Conservation (phyloP, 2,113 vertebrate species). For the Ophthalmolycus amberensis region DNA sequence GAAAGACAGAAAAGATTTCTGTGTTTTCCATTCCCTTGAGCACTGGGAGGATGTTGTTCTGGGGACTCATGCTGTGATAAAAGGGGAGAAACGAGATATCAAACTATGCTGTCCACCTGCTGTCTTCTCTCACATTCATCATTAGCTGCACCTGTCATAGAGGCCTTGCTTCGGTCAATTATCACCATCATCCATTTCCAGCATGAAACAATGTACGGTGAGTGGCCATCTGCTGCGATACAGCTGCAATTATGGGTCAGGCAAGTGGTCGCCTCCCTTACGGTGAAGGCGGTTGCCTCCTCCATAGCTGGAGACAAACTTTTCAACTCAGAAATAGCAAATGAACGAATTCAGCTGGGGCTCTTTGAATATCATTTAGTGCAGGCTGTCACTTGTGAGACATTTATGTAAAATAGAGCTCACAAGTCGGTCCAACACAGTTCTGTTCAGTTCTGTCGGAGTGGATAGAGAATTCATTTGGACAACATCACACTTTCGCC, state of each 20-base stretch:
- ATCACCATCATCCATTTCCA: slow-evolving; percentile 64
- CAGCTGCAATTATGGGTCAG: slow-evolving; percentile 39
- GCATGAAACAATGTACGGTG: slow-evolving; percentile 45
- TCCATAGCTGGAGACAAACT: slow-evolving; percentile 30
- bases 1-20: slow-evolving; percentile 64
- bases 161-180: slow-evolving; percentile 63
- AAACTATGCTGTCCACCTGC: slow-evolving; percentile 81
- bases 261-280: slow-evolving; percentile 20
- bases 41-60: slow-evolving; percentile 62
- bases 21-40: slow-evolving; percentile 77
- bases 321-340: slow-evolving; percentile 30
- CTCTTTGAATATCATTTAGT: slow-evolving; percentile 44
- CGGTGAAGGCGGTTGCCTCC: slow-evolving; percentile 22
- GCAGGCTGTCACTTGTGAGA: slow-evolving; percentile 32
- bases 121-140: slow-evolving; percentile 74
- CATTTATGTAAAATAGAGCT: slow-evolving; percentile 44
- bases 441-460: slow-evolving; percentile 26
- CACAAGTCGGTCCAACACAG: slow-evolving; percentile 30
- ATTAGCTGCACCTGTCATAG: slow-evolving; percentile 68
- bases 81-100: slow-evolving; percentile 78
- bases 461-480: slow-evolving; percentile 38
- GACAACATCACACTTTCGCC: slow-evolving; percentile 10
- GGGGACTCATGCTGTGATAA: slow-evolving; percentile 79
- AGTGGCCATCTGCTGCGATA: slow-evolving; percentile 63
- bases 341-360: slow-evolving; percentile 8